Evolutionary conservation across 1,140 invertebrate genomes (phyloP).

Genomic region (Caenorhabditis remanei): DNA sequence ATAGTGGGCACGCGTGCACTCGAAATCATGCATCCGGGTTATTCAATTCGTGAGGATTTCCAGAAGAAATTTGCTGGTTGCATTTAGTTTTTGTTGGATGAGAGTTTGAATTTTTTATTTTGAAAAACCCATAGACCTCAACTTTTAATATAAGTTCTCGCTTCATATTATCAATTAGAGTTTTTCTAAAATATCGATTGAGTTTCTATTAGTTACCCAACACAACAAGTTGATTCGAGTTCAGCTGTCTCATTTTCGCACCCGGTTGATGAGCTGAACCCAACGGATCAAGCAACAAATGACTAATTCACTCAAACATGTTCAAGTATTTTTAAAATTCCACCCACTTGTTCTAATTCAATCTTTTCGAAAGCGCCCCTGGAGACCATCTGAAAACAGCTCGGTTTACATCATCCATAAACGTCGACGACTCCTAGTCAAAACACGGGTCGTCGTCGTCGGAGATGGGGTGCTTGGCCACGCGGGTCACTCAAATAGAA

Average conservation of each 20-base stretch:
- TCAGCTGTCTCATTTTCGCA: not conserved
- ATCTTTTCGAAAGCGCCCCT: constrained; percentile 44
- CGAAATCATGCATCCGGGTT: constrained; percentile 26
- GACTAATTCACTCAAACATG: not conserved
- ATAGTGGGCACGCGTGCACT: not conserved
- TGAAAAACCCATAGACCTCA: no score
- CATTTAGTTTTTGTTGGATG: not conserved
- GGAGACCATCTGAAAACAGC: constrained; percentile 43
- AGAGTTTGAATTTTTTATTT: no score
- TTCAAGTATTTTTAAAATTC: not conserved
- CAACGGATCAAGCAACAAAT: not conserved
- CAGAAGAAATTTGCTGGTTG: not conserved
- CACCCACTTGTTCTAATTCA: constrained; percentile 52
- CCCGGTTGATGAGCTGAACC: not conserved
- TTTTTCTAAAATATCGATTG: no score
- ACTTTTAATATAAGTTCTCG: no score
- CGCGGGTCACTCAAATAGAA: constrained; percentile 39
- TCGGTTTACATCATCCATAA: constrained; percentile 55
- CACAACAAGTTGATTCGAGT: not conserved
- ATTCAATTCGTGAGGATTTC: not conserved
- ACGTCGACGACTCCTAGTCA: constrained; percentile 46
- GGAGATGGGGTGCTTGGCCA: constrained; percentile 13
- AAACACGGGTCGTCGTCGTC: constrained; percentile 42
- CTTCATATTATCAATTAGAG: no score
- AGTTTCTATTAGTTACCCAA: not conserved